Evolutionary conservation across 2,797 vertebrate species (phyloP).

Genomic region (Leucoraja ocellata): DNA sequence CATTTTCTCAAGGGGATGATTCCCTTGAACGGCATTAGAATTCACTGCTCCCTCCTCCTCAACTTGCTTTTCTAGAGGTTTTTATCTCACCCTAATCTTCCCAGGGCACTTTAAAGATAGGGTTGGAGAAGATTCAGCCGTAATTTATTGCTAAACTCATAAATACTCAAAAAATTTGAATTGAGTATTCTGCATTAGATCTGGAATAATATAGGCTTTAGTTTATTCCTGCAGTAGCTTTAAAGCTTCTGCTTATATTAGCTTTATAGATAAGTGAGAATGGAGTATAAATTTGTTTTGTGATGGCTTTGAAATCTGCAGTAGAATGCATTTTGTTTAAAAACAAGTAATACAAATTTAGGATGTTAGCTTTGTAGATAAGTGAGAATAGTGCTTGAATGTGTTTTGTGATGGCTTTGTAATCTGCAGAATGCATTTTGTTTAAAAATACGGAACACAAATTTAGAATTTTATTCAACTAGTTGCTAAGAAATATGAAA

Average conservation of each 20-base stretch:
- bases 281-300: not conserved
- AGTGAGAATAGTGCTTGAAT: not conserved
- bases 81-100: too few relatives aligned
- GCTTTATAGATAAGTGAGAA: not conserved
- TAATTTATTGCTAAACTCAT: not conserved
- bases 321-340: not conserved
- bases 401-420: not conserved
- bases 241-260: not conserved
- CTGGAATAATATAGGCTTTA: not conserved
- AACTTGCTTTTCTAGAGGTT: too few relatives aligned
- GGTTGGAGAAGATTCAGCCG: too few relatives aligned
- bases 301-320: not conserved
- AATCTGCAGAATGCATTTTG: not conserved
- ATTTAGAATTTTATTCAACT: not conserved
- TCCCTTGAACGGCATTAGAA: too few relatives aligned
- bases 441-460: too few relatives aligned
- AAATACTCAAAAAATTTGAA: not conserved
- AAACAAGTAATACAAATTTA: too few relatives aligned
- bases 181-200: conserved; percentile 8
- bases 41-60: too few relatives aligned
- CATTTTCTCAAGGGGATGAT: too few relatives aligned
- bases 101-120: too few relatives aligned
- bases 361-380: not conserved
- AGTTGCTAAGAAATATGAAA: not conserved
- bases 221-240: not conserved